Evolutionary conservation across 2,113 vertebrate genomes (phyloP), one percentile per base, ranked within the genome.

Genomic region (Grantiella picta): DNA sequence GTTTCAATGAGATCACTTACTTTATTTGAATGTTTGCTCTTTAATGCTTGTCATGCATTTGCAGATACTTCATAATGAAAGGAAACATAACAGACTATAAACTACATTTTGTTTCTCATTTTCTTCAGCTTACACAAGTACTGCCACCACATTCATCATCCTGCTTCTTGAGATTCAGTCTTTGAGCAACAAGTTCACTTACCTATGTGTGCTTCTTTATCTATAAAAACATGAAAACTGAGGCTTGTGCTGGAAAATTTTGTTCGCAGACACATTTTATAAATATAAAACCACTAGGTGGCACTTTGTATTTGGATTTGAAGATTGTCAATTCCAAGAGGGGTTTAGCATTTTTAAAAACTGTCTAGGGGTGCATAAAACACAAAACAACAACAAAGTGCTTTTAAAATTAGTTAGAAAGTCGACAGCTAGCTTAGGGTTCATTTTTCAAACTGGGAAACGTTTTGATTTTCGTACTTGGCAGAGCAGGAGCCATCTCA

Each of bases 321-420:
- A 17, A 95, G 73, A 59, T 0, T 47, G 21, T 54, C 66, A 33
- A 66, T 75, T 93, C 38, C 15, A 76, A 69, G 49, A 50, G n/a
- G 63, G 29, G 20, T 70, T 78, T 53, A 40, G 76, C n/a, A 45
- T 70, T 77, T 91, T 95, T 83, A 7, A 36, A 66, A 90, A 90
- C 33, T n/a, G 47, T 56, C 60, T 33, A 69, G 50, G 50, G 3
- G 0, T 27, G 64, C 29, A 44, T 17, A 79, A 81, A 49, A 78
- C 12, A 56, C 15, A 53, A 86, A 85, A 82, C 66, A 95, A 70
- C 38, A 60, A 47, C 18, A 77, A 15, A 64, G 28, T 6, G 10
- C 73, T 86, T 65, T 77, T 78, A 81, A 96, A 95, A 78, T 54
- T 9, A 35, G 52, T 68, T 72, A 95, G 63, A 70, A 92, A 71